Percentiles rank a stretch among this genome's conserved stretches.
Evolutionary conservation across 2,113 vertebrate genomes (phyloP).

Genomic region (Bubo blakistoni): DNA sequence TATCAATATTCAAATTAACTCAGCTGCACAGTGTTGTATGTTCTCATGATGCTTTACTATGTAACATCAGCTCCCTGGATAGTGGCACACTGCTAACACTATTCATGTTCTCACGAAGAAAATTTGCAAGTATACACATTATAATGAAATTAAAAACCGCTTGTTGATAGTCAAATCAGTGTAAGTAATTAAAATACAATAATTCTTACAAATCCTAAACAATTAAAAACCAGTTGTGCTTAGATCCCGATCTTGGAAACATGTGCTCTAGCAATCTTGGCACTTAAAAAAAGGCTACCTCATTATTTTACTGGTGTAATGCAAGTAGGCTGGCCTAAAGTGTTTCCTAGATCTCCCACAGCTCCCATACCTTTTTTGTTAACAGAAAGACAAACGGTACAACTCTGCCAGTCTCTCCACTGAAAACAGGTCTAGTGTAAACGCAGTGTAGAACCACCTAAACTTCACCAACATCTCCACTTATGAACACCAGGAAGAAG

Average conservation of each 20-base stretch:
- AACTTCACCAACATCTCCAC: background rate
- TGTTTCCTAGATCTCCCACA: background rate
- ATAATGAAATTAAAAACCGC: background rate
- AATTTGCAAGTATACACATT: background rate
- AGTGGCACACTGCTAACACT: background rate
- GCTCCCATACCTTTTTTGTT: background rate
- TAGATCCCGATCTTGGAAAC: background rate
- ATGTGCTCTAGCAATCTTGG: background rate
- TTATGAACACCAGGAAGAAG: background rate
- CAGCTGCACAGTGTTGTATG: background rate
- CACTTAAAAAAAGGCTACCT: background rate
- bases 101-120: background rate
- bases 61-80: background rate
- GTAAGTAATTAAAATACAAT: background rate
- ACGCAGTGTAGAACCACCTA: background rate
- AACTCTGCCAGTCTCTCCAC: background rate
- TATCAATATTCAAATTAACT: background rate
- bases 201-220: background rate
- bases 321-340: background rate
- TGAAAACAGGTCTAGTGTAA: background rate
- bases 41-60: background rate
- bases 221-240: background rate
- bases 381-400: background rate
- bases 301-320: background rate
- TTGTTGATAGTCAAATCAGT: background rate